Evolutionary conservation across 2,113 vertebrate species (phyloP).

Genomic region (Typhlomys cinereus): DNA sequence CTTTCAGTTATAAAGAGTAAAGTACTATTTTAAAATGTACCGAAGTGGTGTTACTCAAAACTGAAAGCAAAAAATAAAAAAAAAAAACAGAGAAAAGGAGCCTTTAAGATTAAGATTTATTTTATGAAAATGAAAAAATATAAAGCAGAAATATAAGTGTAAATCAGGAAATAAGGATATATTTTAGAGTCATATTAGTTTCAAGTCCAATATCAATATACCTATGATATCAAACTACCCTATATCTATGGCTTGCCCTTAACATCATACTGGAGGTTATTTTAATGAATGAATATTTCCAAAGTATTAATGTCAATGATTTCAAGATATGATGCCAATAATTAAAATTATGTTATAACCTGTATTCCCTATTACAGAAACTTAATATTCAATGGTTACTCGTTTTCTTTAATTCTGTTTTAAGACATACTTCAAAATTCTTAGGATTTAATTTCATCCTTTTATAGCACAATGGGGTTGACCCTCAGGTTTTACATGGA

Average conservation of each 20-base stretch:
- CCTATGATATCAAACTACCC: background rate
- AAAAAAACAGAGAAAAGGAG: background rate
- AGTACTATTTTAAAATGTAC: slow-evolving; percentile 43
- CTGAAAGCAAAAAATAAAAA: slow-evolving; percentile 21
- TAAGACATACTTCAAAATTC: background rate
- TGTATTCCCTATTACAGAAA: background rate
- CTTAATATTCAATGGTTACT: background rate
- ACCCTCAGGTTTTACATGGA: background rate
- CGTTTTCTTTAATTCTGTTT: background rate
- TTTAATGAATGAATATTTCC: background rate
- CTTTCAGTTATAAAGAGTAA: slow-evolving; percentile 45
- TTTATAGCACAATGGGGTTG: background rate
- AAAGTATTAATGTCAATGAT: background rate
- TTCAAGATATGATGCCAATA: background rate
- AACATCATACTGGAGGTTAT: too few species aligned
- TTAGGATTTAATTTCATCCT: background rate
- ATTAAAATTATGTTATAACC: background rate
- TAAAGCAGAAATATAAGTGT: background rate
- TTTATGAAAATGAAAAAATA: slow-evolving; percentile 34
- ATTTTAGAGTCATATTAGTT: background rate
- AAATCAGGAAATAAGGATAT: background rate
- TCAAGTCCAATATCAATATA: background rate
- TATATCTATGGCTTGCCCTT: background rate
- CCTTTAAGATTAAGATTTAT: background rate
- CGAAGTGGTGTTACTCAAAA: slow-evolving; percentile 13